phyloP scores from a whole-genome alignment of 2,797 vertebrate genomes.

The Phalloptychus januarius region DNA sequence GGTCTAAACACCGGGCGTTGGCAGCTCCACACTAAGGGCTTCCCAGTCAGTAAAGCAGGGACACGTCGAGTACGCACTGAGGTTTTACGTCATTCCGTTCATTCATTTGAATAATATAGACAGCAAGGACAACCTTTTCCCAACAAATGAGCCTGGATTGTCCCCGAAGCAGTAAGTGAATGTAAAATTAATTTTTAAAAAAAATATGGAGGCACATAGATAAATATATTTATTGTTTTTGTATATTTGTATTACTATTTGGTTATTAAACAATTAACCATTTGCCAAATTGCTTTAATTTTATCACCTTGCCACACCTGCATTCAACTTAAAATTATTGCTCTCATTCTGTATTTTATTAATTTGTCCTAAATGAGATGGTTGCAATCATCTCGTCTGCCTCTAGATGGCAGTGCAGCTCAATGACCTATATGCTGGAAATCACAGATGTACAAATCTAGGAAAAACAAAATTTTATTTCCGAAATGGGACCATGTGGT shows the following conservation, averaged over 20 bases:
- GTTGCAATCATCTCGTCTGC: constrained; percentile 10
- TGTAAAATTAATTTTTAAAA: background rate
- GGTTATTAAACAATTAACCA: background rate
- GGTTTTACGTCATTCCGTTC: constrained; percentile 56
- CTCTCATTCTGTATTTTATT: background rate
- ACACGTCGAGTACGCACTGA: constrained; percentile 59
- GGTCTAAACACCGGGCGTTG: constrained; percentile 86
- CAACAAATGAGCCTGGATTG: background rate
- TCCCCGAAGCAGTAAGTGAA: too few species aligned
- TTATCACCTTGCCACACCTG: background rate
- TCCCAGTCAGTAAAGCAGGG: constrained; percentile 80
- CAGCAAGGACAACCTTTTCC: background rate
- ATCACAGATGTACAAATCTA: background rate
- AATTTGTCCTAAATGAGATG: constrained; percentile 58
- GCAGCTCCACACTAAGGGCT: constrained; percentile 83
- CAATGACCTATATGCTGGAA: constrained; percentile 19
- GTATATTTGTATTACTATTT: background rate
- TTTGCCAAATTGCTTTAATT: background rate
- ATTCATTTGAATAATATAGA: background rate
- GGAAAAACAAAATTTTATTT: constrained; percentile 63
- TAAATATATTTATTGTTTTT: too few species aligned
- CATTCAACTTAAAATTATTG: background rate
- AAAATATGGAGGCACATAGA: background rate
- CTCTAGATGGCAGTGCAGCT: constrained; percentile 44
- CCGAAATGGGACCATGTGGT: constrained; percentile 29